These are phyloP conservation scores for Prochilodus magdalenae DNA, from an alignment of 2,113 vertebrate genomes.

Conservation along the genomic window DNA sequence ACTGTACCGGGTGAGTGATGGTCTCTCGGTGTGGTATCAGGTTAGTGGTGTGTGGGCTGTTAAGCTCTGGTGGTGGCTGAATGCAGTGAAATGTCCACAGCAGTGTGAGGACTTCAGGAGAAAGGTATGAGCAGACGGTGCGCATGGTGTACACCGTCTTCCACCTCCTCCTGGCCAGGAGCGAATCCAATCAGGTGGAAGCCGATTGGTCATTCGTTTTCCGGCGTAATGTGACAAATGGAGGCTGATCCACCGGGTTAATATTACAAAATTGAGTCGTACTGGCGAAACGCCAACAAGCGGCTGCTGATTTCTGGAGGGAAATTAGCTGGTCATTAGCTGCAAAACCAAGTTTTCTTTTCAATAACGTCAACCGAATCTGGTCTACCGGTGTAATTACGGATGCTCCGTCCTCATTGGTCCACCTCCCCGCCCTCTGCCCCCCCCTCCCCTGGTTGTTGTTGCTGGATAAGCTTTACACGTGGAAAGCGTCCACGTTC, in stretches of 20 bases:
- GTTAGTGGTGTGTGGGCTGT: too few species aligned
- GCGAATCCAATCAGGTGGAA: neutral
- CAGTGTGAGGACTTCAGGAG: too few species aligned
- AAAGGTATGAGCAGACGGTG: neutral
- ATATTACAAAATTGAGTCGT: neutral
- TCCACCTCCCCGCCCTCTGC: neutral
- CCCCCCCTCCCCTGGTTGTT: neutral
- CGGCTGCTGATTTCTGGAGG: neutral
- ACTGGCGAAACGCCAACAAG: neutral
- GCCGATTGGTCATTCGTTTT: neutral
- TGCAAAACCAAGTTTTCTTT: neutral
- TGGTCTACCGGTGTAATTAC: neutral
- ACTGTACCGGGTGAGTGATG: too few species aligned
- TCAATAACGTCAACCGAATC: neutral
- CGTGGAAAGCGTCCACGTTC: neutral
- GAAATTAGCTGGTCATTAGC: slow-evolving; percentile 5
- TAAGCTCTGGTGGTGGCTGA: too few species aligned
- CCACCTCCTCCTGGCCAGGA: neutral
- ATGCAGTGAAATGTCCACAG: too few species aligned
- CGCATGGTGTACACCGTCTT: neutral
- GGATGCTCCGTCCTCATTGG: neutral
- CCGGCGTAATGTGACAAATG: neutral
- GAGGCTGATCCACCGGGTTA: neutral
- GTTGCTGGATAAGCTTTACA: neutral
- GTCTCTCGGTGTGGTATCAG: too few species aligned